Conservation (phyloP, 2,888 invertebrate species). For the Calliopum simillimum region DNA sequence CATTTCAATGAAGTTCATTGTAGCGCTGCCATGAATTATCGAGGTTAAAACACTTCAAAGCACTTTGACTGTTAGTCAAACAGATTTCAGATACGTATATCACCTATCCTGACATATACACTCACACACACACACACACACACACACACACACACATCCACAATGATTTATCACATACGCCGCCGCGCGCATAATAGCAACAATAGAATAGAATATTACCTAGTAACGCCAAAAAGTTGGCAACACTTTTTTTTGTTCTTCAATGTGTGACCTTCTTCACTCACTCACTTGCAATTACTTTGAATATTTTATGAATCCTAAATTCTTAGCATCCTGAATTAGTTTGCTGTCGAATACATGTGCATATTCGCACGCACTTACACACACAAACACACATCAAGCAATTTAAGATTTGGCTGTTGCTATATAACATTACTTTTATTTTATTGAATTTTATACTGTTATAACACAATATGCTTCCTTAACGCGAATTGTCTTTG, state of each 20-base stretch:
- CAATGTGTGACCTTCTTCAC: neutral
- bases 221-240: no score
- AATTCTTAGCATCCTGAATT: slow-evolving; percentile 17
- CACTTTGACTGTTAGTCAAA: neutral
- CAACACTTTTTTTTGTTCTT: neutral
- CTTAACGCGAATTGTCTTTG: neutral
- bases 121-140: neutral
- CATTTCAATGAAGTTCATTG: neutral
- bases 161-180: neutral
- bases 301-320: slow-evolving; percentile 9
- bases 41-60: neutral
- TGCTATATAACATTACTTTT: no score
- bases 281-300: neutral
- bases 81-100: neutral
- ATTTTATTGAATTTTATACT: no score
- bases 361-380: no score
- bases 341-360: slow-evolving; percentile 19
- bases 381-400: no score
- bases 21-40: slow-evolving; percentile 12
- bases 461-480: no score
- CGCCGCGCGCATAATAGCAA: neutral
- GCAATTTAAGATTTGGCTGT: no score
- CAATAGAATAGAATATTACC: neutral
- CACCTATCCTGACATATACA: neutral
- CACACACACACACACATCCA: slow-evolving; percentile 2